phyloP scores from a whole-genome alignment of 2,113 vertebrate genomes.

The Malurus cyaneus region DNA sequence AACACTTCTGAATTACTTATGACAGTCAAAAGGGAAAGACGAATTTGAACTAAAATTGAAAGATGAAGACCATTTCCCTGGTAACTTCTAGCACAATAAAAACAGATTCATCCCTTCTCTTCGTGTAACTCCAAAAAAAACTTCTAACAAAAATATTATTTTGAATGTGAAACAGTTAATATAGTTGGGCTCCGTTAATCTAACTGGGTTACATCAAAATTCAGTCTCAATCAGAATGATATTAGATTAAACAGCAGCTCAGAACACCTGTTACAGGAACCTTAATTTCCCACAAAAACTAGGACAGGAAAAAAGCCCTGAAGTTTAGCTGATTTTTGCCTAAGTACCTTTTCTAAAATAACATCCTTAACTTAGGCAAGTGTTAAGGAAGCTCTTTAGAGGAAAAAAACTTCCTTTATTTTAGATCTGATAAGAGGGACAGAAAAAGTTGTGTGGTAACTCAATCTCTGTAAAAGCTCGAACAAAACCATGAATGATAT shows the following conservation, averaged over 20 bases:
- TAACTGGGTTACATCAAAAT: not conserved
- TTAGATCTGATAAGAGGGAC: not conserved
- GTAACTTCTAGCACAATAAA: not conserved
- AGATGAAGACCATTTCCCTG: not conserved
- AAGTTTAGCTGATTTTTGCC: not conserved
- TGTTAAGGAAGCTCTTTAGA: not conserved
- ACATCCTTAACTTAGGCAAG: not conserved
- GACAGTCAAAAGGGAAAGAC: not conserved
- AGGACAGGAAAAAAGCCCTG: not conserved
- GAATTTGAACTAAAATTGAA: not conserved
- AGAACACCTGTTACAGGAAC: not conserved
- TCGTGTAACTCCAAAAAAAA: not conserved
- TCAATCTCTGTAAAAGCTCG: conserved; percentile 56
- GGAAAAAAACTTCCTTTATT: not conserved
- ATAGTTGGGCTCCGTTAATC: not conserved
- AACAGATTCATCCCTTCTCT: not conserved
- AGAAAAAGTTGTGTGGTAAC: not conserved
- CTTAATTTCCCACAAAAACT: not conserved
- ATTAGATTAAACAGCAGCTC: not conserved
- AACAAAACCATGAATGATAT: conserved; percentile 82
- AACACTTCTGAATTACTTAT: not conserved
- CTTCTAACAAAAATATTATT: not conserved
- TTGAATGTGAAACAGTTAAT: not conserved
- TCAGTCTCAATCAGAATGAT: not conserved
- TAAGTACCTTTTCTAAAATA: not conserved